These are phyloP conservation scores for Stylophora pistillata DNA, from an alignment of 64 coral and sea anemone genomes.

Conservation along the genomic window DNA sequence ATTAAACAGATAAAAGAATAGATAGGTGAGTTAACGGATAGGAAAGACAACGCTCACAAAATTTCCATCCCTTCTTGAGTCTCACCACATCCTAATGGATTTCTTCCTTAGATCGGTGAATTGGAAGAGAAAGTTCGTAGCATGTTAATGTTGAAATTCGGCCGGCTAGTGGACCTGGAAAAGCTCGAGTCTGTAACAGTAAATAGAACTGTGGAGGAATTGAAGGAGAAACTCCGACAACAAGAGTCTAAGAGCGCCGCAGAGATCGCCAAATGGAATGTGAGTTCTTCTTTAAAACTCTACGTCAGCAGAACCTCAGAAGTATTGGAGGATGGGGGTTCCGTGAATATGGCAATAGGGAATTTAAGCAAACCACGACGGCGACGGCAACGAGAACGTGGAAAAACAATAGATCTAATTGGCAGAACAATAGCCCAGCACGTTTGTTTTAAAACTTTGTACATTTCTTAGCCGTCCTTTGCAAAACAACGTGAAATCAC, in stretches of 20 bases:
- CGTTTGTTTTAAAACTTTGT: too few species aligned
- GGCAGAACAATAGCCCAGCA: too few species aligned
- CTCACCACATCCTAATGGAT: background rate
- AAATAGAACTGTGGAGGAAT: constrained; percentile 95
- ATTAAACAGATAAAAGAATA: too few species aligned
- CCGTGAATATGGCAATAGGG: too few species aligned
- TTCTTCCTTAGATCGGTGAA: constrained; percentile 76
- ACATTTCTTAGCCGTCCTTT: too few species aligned
- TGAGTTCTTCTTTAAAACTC: constrained; percentile 28
- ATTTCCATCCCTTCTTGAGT: background rate
- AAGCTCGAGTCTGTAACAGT: constrained; percentile 93
- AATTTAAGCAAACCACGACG: too few species aligned
- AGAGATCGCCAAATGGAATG: constrained; percentile 92
- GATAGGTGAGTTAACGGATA: too few species aligned
- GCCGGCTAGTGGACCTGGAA: constrained; percentile 89
- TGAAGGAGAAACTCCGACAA: constrained; percentile 92
- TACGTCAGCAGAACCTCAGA: too few species aligned
- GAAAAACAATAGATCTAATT: too few species aligned
- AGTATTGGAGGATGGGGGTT: too few species aligned
- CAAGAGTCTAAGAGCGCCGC: constrained; percentile 70
- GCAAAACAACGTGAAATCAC: too few species aligned
- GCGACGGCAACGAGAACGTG: too few species aligned
- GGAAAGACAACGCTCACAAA: background rate
- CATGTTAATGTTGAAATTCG: constrained; percentile 99
- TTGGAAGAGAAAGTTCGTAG: constrained; percentile 96